Conservation (phyloP, 2,888 invertebrate genomes). For the Chalcosyrphus nemorum region DNA sequence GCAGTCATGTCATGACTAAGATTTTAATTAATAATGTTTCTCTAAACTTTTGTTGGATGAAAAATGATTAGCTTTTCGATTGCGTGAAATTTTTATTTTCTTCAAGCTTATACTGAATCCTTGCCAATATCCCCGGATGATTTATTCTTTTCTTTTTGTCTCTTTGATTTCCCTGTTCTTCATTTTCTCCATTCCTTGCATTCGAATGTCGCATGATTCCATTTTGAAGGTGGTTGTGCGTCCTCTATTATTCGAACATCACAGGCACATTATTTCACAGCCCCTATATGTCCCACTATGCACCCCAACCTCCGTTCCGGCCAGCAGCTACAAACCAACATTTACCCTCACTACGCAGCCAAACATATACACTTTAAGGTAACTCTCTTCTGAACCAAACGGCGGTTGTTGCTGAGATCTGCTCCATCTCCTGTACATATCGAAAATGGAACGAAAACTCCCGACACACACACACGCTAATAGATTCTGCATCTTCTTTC, state of each 20-base stretch:
- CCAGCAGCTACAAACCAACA: constrained; percentile 6
- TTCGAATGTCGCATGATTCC: constrained; percentile 13
- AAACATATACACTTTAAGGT: constrained; percentile 8
- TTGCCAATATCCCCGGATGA: too few relatives aligned
- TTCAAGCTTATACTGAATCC: neutral
- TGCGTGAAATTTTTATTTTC: too few relatives aligned
- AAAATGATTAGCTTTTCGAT: too few relatives aligned
- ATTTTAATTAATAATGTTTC: too few relatives aligned
- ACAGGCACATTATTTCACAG: constrained; percentile 14
- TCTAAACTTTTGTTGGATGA: too few relatives aligned
- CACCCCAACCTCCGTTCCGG: constrained; percentile 24
- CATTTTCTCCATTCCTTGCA: neutral
- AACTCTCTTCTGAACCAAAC: constrained; percentile 26
- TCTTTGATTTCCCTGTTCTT: neutral
- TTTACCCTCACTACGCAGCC: constrained; percentile 22
- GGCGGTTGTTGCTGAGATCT: neutral
- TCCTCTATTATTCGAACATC: neutral
- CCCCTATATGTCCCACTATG: neutral
- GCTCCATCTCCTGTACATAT: constrained; percentile 36
- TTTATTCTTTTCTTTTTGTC: neutral
- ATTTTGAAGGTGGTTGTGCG: neutral
- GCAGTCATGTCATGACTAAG: too few relatives aligned
- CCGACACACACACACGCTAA: constrained; percentile 5
- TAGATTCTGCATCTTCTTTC: constrained; percentile 8
- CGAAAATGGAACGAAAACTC: constrained; percentile 12